phyloP scores from a whole-genome alignment of 2,888 invertebrate species.

The Chromoteleia sp. region DNA sequence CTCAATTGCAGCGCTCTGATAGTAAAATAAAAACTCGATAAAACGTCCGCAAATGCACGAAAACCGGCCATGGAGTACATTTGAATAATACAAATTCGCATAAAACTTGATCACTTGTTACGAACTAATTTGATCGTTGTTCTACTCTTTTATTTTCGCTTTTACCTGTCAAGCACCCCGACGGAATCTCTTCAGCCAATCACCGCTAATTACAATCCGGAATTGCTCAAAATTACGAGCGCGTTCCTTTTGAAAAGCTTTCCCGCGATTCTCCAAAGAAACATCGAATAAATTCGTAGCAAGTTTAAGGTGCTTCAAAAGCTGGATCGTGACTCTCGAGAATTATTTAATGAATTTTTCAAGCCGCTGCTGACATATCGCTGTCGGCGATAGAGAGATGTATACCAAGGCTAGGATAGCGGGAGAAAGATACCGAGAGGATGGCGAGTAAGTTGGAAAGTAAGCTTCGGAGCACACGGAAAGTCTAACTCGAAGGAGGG shows the following conservation, averaged over 20 bases:
- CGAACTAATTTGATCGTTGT: constrained; percentile 5
- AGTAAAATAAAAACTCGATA: not conserved
- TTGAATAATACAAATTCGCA: constrained; percentile 12
- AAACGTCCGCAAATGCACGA: no score
- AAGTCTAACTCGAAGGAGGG: constrained; percentile 1
- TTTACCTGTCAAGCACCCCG: not conserved
- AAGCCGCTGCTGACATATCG: constrained; percentile 48
- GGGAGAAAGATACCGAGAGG: constrained; percentile 6
- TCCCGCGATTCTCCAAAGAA: constrained; percentile 34
- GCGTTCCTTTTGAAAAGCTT: constrained; percentile 26
- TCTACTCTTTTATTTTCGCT: not conserved
- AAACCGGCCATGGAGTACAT: no score
- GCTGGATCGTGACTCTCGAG: constrained; percentile 44
- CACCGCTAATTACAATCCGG: constrained; percentile 33
- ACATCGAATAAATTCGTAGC: constrained; percentile 56
- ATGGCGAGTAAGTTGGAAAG: constrained; percentile 11
- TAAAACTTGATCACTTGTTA: constrained; percentile 8
- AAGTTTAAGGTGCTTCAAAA: constrained; percentile 46
- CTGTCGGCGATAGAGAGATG: constrained; percentile 43
- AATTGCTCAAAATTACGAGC: constrained; percentile 28
- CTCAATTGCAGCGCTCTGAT: not conserved
- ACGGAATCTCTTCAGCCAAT: constrained; percentile 32
- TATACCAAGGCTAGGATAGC: not conserved
- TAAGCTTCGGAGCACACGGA: constrained; percentile 19
- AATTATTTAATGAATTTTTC: constrained; percentile 62